Base-by-base conservation (phyloP, 2,888 invertebrate species). In the Xestia c-nigrum region DNA sequence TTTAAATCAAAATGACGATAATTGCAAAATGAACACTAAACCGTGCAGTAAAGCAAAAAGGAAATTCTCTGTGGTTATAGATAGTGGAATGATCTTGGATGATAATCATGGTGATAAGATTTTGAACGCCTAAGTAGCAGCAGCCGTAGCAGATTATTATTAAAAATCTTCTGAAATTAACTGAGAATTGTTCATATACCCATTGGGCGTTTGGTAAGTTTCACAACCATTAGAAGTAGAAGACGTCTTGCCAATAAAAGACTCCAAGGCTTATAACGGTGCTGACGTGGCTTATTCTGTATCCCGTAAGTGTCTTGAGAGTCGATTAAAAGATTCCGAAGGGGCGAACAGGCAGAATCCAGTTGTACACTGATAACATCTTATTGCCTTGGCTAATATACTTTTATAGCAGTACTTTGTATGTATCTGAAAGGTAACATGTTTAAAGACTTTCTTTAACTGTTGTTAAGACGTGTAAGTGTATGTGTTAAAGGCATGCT, bases 241-340 rank as follows among this genome's bases (percentile, higher is more conserved):
- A 31, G 59, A 38, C 10, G 10, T 38, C 61, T 31, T 16, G 3
- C 24, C 5, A 57, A 47, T 78, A 68, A 57, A 78, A 57, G 2
- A 78, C 12, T 67, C 12, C 5, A 12, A 43, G 31, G n/a, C 31
- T 19, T 79, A 14, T 50, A 79, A 50, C 7, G n/a, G 12, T 38
- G 31, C 50, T 12, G 72, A 50, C 72, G 16, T 7, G 50, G 57
- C 40, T n/a, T 38, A 71, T 50, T 59, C 31, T 3, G 16, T 12
- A 59, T 70, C 7, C 31, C 16, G 47, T 59, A 70, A 59, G 19
- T 50, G 31, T 43, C n/a, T 59, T 79, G 43, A 59, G 40, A 70
- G 14, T 76, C 80, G 80, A 80, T 76, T 76, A 76, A 40, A n/a
- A 47, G 81, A 80, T 43, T 80, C 63, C n/a, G n/a, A 46, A 64